phyloP scores from a whole-genome alignment of 2,888 invertebrate species.

The Microplitis manilae region DNA sequence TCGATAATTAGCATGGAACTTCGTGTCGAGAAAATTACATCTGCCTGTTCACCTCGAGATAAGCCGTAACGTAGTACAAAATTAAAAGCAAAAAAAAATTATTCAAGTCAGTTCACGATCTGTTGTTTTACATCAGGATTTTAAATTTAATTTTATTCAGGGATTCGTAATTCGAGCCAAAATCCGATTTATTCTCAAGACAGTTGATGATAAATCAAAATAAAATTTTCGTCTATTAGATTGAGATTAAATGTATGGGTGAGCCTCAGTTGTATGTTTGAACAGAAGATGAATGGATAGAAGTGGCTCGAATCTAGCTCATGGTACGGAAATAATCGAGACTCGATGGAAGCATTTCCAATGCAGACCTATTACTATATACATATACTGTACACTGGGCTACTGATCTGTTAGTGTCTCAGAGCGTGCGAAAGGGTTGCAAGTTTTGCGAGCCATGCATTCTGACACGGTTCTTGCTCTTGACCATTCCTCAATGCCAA shows the following conservation, averaged over 20 bases:
- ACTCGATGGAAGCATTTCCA: slow-evolving; percentile 33
- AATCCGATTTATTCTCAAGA: no score
- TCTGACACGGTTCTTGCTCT: slow-evolving; percentile 65
- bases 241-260: slow-evolving; percentile 5
- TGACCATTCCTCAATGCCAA: slow-evolving; percentile 65
- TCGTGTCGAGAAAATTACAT: slow-evolving; percentile 39
- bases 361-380: neutral
- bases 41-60: slow-evolving; percentile 33
- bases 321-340: slow-evolving; percentile 45
- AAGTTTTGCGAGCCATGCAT: slow-evolving; percentile 56
- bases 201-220: no score
- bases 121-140: neutral
- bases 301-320: slow-evolving; percentile 47
- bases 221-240: no score
- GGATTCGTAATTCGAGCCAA: neutral
- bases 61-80: slow-evolving; percentile 15
- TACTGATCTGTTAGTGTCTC: slow-evolving; percentile 5
- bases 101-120: neutral
- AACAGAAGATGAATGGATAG: slow-evolving; percentile 27
- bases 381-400: neutral
- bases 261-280: neutral
- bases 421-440: slow-evolving; percentile 51
- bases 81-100: neutral
- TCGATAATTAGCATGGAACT: slow-evolving; percentile 47
- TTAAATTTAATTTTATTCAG: slow-evolving; percentile 2